These are phyloP conservation scores for Silurus lanzhouensis DNA, from an alignment of 2,797 vertebrate species.

Conservation along the genomic window DNA sequence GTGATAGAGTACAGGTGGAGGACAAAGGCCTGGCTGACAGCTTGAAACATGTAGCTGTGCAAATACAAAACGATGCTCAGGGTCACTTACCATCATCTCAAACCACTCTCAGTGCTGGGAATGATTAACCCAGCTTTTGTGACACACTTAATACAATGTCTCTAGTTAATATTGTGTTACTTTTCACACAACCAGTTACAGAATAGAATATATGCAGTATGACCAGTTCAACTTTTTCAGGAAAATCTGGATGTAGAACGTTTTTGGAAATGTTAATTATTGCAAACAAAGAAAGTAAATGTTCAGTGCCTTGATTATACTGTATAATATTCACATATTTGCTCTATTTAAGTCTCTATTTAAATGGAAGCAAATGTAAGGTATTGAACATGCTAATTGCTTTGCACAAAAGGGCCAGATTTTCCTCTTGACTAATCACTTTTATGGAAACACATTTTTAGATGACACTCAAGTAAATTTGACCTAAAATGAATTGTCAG, in stretches of 20 bases:
- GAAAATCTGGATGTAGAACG: background rate
- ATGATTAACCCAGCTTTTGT: too few relatives aligned
- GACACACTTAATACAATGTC: too few relatives aligned
- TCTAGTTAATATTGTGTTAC: too few relatives aligned
- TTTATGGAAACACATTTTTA: background rate
- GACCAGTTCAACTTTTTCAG: background rate
- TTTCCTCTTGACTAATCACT: background rate
- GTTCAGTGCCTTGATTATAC: background rate
- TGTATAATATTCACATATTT: background rate
- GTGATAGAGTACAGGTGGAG: constrained; percentile 44
- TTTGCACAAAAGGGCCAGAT: constrained; percentile 4
- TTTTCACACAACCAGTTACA: background rate
- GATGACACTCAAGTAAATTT: background rate
- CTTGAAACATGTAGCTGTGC: background rate
- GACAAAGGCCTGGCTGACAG: constrained; percentile 3
- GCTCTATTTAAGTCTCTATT: background rate
- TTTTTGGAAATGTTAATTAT: background rate
- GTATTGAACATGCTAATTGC: background rate
- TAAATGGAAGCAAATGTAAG: background rate
- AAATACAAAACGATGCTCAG: background rate
- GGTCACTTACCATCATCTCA: background rate
- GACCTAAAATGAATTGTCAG: background rate
- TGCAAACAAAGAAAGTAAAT: background rate
- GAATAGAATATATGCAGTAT: too few relatives aligned
- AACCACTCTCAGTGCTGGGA: background rate